Percentiles rank a stretch among this genome's conserved stretches.
Conservation (phyloP, 2,113 vertebrate species). For the Regulus satrapa region DNA sequence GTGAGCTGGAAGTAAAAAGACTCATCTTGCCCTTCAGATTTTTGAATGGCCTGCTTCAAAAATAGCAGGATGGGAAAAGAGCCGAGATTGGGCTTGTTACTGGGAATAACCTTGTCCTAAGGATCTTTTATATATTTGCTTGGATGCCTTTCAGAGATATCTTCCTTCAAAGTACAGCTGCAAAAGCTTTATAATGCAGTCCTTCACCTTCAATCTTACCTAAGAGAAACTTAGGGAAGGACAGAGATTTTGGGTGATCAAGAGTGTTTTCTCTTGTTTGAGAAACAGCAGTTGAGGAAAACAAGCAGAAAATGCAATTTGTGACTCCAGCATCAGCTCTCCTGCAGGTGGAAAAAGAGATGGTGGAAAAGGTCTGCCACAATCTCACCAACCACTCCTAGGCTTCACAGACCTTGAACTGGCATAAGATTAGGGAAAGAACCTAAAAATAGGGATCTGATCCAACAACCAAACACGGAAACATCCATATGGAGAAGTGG, state of each 20-base stretch:
- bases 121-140: neutral
- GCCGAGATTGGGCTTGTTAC: neutral
- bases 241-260: neutral
- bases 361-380: neutral
- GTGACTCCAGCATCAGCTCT: neutral
- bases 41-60: neutral
- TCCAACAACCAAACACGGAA: neutral
- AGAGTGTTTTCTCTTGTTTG: neutral
- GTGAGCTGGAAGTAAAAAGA: neutral
- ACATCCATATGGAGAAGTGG: fast-evolving
- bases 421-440: neutral
- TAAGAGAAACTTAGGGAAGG: neutral
- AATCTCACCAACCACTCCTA: no score
- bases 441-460: neutral
- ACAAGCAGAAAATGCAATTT: neutral
- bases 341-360: neutral
- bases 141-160: neutral
- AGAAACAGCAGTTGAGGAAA: neutral
- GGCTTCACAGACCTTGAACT: neutral
- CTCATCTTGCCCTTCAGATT: neutral
- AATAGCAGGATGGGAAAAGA: neutral
- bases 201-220: neutral
- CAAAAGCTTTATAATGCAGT: neutral
- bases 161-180: neutral
- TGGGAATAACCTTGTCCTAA: neutral